A percentile compares a stretch with the other conserved stretches of the same genome.
Conservation (phyloP, 1,140 invertebrate genomes). For the Ganaspis sp. region DNA sequence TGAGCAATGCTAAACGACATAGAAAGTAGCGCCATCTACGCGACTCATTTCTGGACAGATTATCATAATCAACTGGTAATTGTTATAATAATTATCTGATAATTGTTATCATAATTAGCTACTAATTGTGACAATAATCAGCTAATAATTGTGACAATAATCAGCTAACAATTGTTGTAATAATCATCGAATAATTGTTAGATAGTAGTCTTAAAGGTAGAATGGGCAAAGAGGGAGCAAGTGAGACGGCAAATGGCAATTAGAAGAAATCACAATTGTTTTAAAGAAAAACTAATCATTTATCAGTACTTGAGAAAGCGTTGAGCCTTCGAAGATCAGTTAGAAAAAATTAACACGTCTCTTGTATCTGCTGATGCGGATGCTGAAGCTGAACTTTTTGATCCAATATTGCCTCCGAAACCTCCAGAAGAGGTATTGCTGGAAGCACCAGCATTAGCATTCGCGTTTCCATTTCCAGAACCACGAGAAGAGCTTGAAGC, state of each 20-base stretch:
- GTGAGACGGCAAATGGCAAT: not conserved
- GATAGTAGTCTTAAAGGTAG: too few relatives aligned
- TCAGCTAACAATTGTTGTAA: too few relatives aligned
- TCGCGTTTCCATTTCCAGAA: constrained; percentile 39
- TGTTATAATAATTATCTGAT: too few relatives aligned
- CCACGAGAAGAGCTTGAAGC: constrained; percentile 6
- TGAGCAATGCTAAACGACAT: too few relatives aligned
- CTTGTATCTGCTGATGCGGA: constrained; percentile 50
- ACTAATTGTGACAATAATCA: too few relatives aligned
- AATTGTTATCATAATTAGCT: too few relatives aligned
- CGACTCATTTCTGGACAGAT: too few relatives aligned
- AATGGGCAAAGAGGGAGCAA: not conserved
- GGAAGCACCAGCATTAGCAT: constrained; percentile 40
- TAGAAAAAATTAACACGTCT: constrained; percentile 59
- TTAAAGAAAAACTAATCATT: not conserved
- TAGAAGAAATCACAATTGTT: not conserved
- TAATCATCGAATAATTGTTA: too few relatives aligned
- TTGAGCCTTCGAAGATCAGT: constrained; percentile 35
- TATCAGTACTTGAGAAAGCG: not conserved
- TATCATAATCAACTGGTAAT: too few relatives aligned
- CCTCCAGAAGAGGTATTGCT: constrained; percentile 28
- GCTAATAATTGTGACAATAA: too few relatives aligned
- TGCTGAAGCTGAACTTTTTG: constrained; percentile 52
- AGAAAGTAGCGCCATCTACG: too few relatives aligned
- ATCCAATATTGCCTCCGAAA: constrained; percentile 34